Evolutionary conservation across 1,140 invertebrate genomes (phyloP), one percentile per base, ranked within the genome.

Genomic region (Philotrypesis tridentata): DNA sequence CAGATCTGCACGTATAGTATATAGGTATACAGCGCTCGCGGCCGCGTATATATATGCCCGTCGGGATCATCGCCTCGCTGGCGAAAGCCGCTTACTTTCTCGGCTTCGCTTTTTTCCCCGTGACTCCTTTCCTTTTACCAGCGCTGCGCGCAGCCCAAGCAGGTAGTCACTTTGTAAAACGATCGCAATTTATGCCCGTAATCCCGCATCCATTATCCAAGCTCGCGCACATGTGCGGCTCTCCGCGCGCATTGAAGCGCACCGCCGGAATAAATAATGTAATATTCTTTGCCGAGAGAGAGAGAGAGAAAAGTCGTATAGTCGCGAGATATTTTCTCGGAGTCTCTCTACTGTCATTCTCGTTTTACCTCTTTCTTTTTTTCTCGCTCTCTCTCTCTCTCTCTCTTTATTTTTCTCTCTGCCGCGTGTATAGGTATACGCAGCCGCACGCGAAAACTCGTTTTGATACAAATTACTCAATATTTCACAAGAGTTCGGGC

Each of bases 381-480:
- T n/a, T n/a, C n/a, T n/a, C n/a, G n/a, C n/a, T n/a, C n/a, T n/a
- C n/a, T n/a, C n/a, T n/a, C n/a, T n/a, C n/a, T n/a, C n/a, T n/a
- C n/a, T n/a, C n/a, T n/a, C n/a, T n/a, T n/a, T n/a, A n/a, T n/a
- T n/a, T n/a, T n/a, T n/a, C n/a, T n/a, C n/a, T n/a, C n/a, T n/a
- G n/a, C n/a, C n/a, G n/a, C n/a, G n/a, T n/a, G n/a, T n/a, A n/a
- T n/a, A n/a, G n/a, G 27, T 67, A 31, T 67, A 65, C 12, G 37
- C 21, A 14, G 6, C 5, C 29, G 11, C n/a, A 31, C 43, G 23
- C 40, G 31, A 67, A 77, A 77, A 77, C 61, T 9, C 65, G 61
- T 77, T 77, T 43, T 40, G 12, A 27, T 77, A 77, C 74, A 43
- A 77, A 67, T 67, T 67, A 77, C 75, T 77, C n/a, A 77, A 77